Conservation (phyloP, 2,113 vertebrate genomes). For the Terrapene triunguis region DNA sequence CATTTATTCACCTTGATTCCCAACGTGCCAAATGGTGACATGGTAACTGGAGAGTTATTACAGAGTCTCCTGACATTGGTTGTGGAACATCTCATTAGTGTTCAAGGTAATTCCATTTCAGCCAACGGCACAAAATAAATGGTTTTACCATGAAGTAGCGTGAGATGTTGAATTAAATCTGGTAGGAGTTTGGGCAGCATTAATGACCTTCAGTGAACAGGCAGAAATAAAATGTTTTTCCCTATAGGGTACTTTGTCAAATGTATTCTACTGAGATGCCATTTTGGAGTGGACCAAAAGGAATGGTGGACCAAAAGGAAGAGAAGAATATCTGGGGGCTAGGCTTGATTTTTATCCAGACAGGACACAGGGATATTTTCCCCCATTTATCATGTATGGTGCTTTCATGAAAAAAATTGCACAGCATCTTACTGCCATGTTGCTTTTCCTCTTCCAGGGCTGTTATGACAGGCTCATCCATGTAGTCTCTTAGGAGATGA, state of each 20-base stretch:
- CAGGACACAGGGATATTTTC: constrained; percentile 26
- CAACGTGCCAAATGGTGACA: background rate
- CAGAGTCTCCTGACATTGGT: background rate
- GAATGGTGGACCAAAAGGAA: background rate
- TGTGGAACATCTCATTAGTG: background rate
- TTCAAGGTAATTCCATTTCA: background rate
- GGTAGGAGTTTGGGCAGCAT: background rate
- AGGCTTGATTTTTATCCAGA: background rate
- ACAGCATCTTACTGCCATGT: background rate
- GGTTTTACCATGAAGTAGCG: background rate
- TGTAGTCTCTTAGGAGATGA: constrained; percentile 26
- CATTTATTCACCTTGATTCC: background rate
- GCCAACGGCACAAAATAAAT: background rate
- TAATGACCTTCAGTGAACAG: background rate
- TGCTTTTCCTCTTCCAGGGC: background rate
- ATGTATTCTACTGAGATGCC: background rate
- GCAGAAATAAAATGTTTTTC: background rate
- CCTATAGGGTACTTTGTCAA: background rate
- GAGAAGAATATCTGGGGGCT: background rate
- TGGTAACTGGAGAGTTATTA: background rate
- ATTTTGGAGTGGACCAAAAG: background rate
- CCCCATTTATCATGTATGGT: constrained; percentile 7
- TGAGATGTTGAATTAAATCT: background rate
- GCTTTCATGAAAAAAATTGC: background rate
- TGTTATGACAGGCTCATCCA: background rate